phyloP scores from a whole-genome alignment of 2,888 invertebrate genomes.

The Chesias legatella region DNA sequence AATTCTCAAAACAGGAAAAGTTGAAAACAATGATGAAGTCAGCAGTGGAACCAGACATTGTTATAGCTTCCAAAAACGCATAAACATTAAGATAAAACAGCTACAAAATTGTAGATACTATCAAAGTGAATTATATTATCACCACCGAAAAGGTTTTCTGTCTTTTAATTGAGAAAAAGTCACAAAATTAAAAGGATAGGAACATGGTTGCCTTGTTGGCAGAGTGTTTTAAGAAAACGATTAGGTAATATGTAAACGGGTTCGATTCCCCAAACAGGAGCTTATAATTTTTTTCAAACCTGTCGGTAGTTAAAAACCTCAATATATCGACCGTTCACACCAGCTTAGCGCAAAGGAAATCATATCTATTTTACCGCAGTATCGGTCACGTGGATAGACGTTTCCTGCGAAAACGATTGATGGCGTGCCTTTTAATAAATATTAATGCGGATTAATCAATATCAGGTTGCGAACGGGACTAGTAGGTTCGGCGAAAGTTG shows the following conservation, averaged over 20 bases:
- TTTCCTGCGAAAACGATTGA: conserved; percentile 35
- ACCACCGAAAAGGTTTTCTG: conserved; percentile 5
- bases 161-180: conserved; percentile 2
- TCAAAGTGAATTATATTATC: conserved; percentile 10
- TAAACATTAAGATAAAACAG: conserved; percentile 12
- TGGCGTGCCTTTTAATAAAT: conserved; percentile 13
- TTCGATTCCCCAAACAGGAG: too few species aligned
- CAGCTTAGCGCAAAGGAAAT: conserved; percentile 26
- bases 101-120: conserved; percentile 6
- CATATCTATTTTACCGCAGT: conserved; percentile 36
- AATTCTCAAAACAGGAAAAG: neutral
- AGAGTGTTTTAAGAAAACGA: conserved; percentile 24
- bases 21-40: conserved; percentile 9
- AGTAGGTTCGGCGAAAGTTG: neutral
- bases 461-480: conserved; percentile 5
- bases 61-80: conserved; percentile 7
- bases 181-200: conserved; percentile 3
- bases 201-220: too few species aligned
- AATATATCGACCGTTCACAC: too few species aligned
- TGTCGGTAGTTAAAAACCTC: too few species aligned
- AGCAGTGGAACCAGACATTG: conserved; percentile 2
- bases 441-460: conserved; percentile 15
- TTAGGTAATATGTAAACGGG: too few species aligned
- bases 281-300: too few species aligned
- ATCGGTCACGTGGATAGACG: conserved; percentile 43